Evolutionary conservation across 1,140 invertebrate species (phyloP).

Genomic region (Medauroidea extradentata): DNA sequence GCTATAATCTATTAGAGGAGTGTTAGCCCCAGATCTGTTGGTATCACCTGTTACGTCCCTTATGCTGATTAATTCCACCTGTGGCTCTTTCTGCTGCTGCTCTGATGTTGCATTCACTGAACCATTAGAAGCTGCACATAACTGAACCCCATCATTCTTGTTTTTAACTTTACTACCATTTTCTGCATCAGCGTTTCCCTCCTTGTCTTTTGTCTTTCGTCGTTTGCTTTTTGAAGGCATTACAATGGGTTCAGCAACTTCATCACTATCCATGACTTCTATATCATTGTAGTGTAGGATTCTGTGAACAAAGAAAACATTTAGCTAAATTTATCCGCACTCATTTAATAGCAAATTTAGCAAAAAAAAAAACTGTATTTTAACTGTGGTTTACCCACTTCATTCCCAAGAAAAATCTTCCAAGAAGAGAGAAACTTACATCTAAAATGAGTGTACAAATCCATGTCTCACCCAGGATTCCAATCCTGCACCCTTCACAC

Average conservation of each 20-base stretch:
- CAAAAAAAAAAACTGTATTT: no score
- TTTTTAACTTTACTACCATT: not conserved
- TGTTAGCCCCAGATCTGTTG: conserved; percentile 2
- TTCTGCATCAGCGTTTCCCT: not conserved
- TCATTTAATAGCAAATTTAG: conserved; percentile 57
- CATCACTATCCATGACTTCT: conserved; percentile 57
- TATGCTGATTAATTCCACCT: not conserved
- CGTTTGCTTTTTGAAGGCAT: not conserved
- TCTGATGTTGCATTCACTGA: not conserved
- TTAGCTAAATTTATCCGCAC: conserved; percentile 59
- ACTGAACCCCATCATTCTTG: not conserved
- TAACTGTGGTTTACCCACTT: no score
- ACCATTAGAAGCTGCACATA: no score
- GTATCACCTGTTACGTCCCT: not conserved
- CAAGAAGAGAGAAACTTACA: no score
- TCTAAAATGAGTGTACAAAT: no score
- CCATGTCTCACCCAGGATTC: no score
- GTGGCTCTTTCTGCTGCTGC: not conserved
- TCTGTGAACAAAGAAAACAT: conserved; percentile 43
- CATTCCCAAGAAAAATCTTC: no score
- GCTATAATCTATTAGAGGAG: conserved; percentile 18
- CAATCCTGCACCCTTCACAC: no score
- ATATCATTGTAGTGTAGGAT: conserved; percentile 66
- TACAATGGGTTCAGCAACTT: conserved; percentile 41
- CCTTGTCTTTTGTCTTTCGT: conserved; percentile 7